Evolutionary conservation across 2,888 invertebrate species (phyloP).

Genomic region (Apodemia duryi): DNA sequence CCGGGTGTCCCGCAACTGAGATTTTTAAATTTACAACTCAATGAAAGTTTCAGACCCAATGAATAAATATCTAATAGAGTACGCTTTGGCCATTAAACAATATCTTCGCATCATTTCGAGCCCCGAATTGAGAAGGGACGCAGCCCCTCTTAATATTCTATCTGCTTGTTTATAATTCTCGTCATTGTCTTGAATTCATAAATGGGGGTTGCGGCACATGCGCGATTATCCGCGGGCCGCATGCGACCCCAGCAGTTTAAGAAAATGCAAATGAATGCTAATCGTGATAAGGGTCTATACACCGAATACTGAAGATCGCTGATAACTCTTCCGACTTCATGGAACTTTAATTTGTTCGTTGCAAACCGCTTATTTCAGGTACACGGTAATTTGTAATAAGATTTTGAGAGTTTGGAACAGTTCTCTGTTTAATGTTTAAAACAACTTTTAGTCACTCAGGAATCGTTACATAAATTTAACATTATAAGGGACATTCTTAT

Average conservation of each 20-base stretch:
- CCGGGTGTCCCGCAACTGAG: not conserved
- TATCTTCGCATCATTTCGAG: not conserved
- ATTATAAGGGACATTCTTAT: not conserved
- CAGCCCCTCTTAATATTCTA: slow-evolving; percentile 31
- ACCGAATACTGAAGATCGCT: not conserved
- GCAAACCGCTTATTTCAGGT: slow-evolving; percentile 18
- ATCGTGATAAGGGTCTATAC: slow-evolving; percentile 39
- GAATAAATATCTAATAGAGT: not conserved
- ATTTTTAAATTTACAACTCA: not conserved
- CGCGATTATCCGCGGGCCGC: slow-evolving; percentile 23
- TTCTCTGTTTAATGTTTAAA: not conserved
- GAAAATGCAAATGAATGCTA: slow-evolving; percentile 52
- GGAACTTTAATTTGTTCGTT: slow-evolving; percentile 18
- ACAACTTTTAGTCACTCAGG: not conserved
- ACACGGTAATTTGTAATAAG: not conserved
- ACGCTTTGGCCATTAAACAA: not conserved
- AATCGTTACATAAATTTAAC: not conserved
- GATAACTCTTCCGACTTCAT: slow-evolving; percentile 14
- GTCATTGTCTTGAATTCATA: slow-evolving; percentile 23
- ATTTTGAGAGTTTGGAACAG: not conserved
- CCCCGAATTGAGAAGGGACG: not conserved
- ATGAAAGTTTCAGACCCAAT: not conserved
- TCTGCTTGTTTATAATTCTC: slow-evolving; percentile 37
- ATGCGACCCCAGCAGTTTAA: slow-evolving; percentile 30
- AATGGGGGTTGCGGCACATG: slow-evolving; percentile 23